These are phyloP conservation scores for Trichopria drosophilae DNA, from an alignment of 2,888 invertebrate species.

Conservation along the genomic window DNA sequence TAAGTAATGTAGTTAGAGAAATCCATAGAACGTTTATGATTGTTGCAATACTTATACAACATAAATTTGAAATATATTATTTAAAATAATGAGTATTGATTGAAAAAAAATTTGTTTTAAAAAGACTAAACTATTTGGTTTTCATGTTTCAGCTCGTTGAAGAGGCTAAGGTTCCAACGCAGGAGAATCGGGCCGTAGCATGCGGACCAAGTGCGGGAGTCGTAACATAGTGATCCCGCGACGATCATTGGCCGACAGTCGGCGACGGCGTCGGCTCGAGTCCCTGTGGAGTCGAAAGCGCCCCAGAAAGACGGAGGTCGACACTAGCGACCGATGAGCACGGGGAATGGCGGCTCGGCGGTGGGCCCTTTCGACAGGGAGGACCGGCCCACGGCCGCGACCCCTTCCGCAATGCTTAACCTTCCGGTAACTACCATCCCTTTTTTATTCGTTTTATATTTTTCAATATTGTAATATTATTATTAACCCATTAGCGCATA, in stretches of 20 bases:
- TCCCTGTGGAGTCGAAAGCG: constrained; percentile 36
- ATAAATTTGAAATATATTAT: not conserved
- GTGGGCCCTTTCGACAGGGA: constrained; percentile 52
- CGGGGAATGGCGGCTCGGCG: constrained; percentile 55
- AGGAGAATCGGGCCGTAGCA: constrained; percentile 53
- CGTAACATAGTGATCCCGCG: constrained; percentile 46
- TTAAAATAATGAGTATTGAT: not conserved
- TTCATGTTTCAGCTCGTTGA: constrained; percentile 44
- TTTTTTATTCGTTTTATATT: no score
- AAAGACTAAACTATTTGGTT: constrained; percentile 3
- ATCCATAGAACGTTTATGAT: no score
- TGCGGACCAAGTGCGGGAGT: constrained; percentile 49
- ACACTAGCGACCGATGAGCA: constrained; percentile 55
- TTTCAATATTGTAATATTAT: constrained; percentile 14
- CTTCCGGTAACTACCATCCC: constrained; percentile 16
- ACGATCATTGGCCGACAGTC: constrained; percentile 45
- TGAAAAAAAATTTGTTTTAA: not conserved
- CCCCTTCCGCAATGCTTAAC: constrained; percentile 33
- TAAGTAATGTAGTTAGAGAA: no score
- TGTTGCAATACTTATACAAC: no score
- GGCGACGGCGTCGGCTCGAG: constrained; percentile 38
- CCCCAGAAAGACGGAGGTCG: constrained; percentile 44
- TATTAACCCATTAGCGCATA: no score
- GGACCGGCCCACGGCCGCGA: constrained; percentile 48
- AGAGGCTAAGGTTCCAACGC: constrained; percentile 39